Base-by-base conservation (phyloP, 2,888 invertebrate genomes). In the Agrotis puta region DNA sequence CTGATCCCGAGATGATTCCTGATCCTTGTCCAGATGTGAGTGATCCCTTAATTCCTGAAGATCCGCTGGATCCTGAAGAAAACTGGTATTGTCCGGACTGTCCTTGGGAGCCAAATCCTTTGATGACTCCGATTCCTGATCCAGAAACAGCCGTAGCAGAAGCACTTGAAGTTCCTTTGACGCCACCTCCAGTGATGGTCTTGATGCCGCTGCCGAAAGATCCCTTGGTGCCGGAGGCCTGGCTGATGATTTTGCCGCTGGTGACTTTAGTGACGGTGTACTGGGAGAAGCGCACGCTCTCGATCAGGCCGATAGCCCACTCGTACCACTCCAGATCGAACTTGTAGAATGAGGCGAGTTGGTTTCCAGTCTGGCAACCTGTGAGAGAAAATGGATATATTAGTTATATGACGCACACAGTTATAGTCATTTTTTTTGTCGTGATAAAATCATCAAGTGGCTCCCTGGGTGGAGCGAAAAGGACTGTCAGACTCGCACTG, bases 281-380 rank as follows among this genome's bases (percentile, higher is more conserved):
- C 63, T 93, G 90, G 0, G 92, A 87, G 88, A 94, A 96, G 2
- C 94, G 85, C 0, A 92, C 90, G 82, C 94, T 94, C 70, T 95
- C 95, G 14, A 93, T 88, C 0, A 95, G 86, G 0, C 96, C 95
- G 43, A 96, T 94, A 1, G 95, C 94, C 94, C 95, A 96, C 83
- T 95, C 91, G 89, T 96, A 96, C 97, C 97, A 97, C 85, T 96
- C 96, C 3, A 97, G 84, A 88, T 97, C 97, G 85, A 97, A 97
- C 81, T 96, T 97, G 91, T 95, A 96, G 94, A 97, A 97, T 2
- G 95, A 96, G 6, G 97, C 97, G 0, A 97, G 87, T 66, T 97
- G 97, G 87, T 97, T 96, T 13, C 96, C 94, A 2, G 91, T 87
- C 64, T 96, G 96, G 82, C 97, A 97, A 24, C 95, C 96, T 96